These are phyloP conservation scores for Astyanax mexicanus DNA, from an alignment of 2,797 vertebrate genomes.

Conservation along the genomic window DNA sequence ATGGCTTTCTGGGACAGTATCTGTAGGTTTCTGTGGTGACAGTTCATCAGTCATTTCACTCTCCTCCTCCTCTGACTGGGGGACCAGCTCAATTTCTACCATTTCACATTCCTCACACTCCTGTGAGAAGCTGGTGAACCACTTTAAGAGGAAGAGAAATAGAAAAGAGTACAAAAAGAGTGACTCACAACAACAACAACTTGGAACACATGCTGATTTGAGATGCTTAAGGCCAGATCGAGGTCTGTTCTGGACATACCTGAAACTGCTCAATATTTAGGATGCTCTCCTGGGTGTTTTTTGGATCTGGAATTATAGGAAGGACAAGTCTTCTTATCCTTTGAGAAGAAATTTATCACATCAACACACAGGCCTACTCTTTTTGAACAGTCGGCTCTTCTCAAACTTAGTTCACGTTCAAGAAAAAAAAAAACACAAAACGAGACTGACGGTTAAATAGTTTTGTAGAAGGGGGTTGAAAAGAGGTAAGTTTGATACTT, in stretches of 20 bases:
- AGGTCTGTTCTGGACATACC: conserved; percentile 64
- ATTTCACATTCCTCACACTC: too few relatives aligned
- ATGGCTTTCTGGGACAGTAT: conserved; percentile 4
- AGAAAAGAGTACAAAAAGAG: neutral
- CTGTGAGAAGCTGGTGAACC: conserved; percentile 9
- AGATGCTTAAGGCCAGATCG: neutral
- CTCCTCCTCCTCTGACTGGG: conserved; percentile 38
- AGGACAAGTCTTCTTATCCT: conserved; percentile 74
- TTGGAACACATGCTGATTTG: too few relatives aligned
- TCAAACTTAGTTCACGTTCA: neutral
- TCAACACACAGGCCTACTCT: conserved; percentile 14
- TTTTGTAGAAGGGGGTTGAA: neutral
- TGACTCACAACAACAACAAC: neutral
- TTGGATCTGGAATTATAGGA: conserved; percentile 79
- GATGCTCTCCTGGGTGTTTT: conserved; percentile 69
- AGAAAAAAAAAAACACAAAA: neutral
- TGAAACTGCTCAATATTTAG: conserved; percentile 77
- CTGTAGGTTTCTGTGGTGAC: conserved; percentile 12
- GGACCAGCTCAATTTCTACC: too few relatives aligned
- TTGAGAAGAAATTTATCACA: conserved; percentile 32
- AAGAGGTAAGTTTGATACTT: conserved; percentile 48
- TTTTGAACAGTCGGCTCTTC: neutral
- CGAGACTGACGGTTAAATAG: neutral
- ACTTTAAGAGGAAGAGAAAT: conserved; percentile 37
- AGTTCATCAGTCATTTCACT: conserved; percentile 28